Percentiles rank a stretch among this genome's conserved stretches.
Conservation (phyloP, 2,113 vertebrate genomes). For the Ciconia boyciana region DNA sequence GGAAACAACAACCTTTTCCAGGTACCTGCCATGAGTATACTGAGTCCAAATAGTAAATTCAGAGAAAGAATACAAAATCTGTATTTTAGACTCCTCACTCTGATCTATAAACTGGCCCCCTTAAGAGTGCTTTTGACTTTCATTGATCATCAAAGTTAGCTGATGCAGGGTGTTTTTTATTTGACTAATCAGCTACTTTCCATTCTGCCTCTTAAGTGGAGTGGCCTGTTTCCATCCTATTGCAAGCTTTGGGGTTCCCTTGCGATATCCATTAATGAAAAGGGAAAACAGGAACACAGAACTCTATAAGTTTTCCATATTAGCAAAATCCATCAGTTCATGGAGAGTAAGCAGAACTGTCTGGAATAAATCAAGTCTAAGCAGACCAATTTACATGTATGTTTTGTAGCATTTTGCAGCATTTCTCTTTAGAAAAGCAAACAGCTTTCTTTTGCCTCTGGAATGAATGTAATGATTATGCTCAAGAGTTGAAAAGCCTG, state of each 20-base stretch:
- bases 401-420: background rate
- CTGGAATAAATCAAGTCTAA: background rate
- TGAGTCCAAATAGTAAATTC: background rate
- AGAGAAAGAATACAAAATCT: background rate
- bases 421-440: slow-evolving; percentile 4
- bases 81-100: background rate
- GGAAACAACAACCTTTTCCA: background rate
- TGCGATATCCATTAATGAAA: background rate
- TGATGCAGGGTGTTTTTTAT: background rate
- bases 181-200: background rate
- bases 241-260: background rate
- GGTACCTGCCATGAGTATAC: background rate
- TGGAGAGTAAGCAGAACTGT: background rate
- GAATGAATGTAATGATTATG: background rate
- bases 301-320: background rate
- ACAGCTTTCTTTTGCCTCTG: background rate
- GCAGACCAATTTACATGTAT: background rate
- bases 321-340: background rate
- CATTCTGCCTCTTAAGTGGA: background rate
- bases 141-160: background rate
- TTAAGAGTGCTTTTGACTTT: background rate
- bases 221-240: background rate
- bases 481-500: background rate
- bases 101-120: background rate
- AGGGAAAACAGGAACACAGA: background rate